phyloP scores from a whole-genome alignment of 2,797 vertebrate genomes.

The Antennarius maculatus region DNA sequence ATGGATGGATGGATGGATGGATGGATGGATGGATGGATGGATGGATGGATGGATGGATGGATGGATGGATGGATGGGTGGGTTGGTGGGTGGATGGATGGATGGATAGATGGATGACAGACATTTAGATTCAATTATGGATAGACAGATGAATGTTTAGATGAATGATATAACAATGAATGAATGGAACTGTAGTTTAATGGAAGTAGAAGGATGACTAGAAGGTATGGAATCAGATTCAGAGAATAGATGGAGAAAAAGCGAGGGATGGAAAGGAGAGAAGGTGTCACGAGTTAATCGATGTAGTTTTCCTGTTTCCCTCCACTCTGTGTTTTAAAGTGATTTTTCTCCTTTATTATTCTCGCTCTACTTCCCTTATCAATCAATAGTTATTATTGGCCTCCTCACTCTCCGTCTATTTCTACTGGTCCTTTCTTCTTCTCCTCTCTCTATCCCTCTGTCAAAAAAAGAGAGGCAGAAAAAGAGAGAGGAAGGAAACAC shows the following conservation, averaged over 20 bases:
- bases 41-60: background rate
- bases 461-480: conserved; percentile 13
- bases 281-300: conserved; percentile 62
- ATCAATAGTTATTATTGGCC: conserved; percentile 71
- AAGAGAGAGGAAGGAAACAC: conserved; percentile 31
- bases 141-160: background rate
- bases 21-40: background rate
- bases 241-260: conserved; percentile 20
- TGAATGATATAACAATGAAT: background rate
- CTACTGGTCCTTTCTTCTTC: background rate
- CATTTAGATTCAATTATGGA: background rate
- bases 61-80: background rate
- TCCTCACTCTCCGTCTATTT: conserved; percentile 40
- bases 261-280: conserved; percentile 43
- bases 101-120: background rate
- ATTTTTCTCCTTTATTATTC: conserved; percentile 58
- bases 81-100: background rate
- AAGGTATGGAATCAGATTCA: background rate
- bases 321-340: conserved; percentile 51
- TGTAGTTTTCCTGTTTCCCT: conserved; percentile 56
- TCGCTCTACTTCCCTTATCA: conserved; percentile 74
- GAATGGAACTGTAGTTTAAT: background rate
- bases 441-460: conserved; percentile 3
- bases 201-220: conserved; percentile 7
- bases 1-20: background rate